phyloP scores from a whole-genome alignment of 2,113 vertebrate species.

The Cromileptes altivelis region DNA sequence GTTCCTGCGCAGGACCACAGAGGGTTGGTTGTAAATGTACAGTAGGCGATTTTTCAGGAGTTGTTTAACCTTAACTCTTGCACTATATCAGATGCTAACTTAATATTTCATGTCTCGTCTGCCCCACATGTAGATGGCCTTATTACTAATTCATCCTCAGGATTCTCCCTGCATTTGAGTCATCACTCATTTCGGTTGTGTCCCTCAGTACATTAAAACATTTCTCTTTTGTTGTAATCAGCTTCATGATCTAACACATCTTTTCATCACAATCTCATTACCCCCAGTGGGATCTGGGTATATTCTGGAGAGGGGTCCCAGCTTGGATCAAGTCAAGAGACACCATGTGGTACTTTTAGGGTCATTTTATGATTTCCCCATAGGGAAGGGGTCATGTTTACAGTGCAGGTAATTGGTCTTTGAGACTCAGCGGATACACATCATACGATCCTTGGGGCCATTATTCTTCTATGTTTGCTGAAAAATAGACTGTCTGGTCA shows the following conservation, averaged over 20 bases:
- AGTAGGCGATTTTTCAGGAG: conserved; percentile 38
- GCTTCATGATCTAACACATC: conserved; percentile 39
- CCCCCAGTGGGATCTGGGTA: conserved; percentile 41
- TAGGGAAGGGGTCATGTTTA: conserved; percentile 72
- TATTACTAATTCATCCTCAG: conserved; percentile 82
- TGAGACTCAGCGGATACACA: conserved; percentile 34
- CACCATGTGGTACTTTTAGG: conserved; percentile 59
- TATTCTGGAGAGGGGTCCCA: conserved; percentile 25
- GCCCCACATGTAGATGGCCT: conserved; percentile 77
- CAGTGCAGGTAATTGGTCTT: conserved; percentile 64
- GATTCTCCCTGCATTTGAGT: conserved; percentile 69
- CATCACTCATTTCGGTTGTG: conserved; percentile 46
- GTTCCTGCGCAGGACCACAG: conserved; percentile 15
- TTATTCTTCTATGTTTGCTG: conserved; percentile 38
- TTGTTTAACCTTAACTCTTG: conserved; percentile 65
- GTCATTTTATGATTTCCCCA: conserved; percentile 68
- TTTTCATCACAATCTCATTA: conserved; percentile 26
- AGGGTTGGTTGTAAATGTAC: conserved; percentile 23
- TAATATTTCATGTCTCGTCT: conserved; percentile 83
- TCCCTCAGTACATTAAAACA: conserved; percentile 23
- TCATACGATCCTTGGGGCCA: conserved; percentile 34
- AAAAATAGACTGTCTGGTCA: neutral
- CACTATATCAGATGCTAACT: conserved; percentile 65
- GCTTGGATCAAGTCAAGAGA: conserved; percentile 18
- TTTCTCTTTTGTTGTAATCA: conserved; percentile 35